phyloP scores from a whole-genome alignment of 2,113 vertebrate species.

The Mungos mungo region DNA sequence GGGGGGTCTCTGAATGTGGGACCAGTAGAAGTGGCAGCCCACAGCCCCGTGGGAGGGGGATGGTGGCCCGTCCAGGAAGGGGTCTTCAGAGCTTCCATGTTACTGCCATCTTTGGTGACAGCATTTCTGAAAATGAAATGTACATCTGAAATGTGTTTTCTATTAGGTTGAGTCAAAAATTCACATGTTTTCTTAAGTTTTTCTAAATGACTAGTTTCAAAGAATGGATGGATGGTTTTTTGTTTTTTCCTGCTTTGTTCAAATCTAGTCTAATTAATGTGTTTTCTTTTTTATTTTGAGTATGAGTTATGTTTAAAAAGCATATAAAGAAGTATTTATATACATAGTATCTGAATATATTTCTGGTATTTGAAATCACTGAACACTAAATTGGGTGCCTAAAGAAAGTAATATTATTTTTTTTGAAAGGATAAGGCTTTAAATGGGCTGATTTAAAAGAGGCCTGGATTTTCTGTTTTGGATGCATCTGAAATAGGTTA shows the following conservation, averaged over 20 bases:
- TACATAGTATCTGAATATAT: too few species aligned
- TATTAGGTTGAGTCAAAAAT: background rate
- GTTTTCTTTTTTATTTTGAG: background rate
- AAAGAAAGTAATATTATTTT: background rate
- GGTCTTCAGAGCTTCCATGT: background rate
- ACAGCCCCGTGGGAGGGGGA: background rate
- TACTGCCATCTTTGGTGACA: background rate
- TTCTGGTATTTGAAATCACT: background rate
- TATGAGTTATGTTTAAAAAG: background rate
- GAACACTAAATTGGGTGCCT: background rate
- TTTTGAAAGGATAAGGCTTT: background rate
- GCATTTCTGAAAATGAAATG: background rate
- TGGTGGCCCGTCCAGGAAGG: too few species aligned
- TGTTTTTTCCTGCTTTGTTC: background rate
- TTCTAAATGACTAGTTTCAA: background rate
- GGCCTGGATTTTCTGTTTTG: background rate
- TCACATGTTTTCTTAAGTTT: background rate
- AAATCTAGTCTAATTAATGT: background rate
- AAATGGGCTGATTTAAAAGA: background rate
- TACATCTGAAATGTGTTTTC: background rate
- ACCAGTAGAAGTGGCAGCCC: fast-evolving
- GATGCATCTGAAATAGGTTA: background rate
- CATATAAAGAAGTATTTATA: background rate
- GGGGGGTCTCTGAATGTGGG: too few species aligned
- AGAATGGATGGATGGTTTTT: background rate